These are phyloP conservation scores for Mohoua ochrocephala DNA, from an alignment of 2,113 vertebrate species.

Conservation along the genomic window DNA sequence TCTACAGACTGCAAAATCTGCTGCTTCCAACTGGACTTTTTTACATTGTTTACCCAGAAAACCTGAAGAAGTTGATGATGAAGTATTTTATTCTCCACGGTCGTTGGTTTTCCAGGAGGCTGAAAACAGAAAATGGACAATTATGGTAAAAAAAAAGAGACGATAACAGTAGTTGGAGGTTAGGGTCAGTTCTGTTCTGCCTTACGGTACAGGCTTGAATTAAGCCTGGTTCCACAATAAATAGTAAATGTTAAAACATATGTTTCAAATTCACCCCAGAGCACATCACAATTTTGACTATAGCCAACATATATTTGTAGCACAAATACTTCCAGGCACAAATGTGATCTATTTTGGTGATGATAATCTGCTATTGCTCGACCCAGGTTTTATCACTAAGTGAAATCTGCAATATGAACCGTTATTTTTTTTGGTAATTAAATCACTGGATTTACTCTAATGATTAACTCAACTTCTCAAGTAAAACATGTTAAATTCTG, in stretches of 20 bases:
- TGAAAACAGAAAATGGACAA: constrained; percentile 95
- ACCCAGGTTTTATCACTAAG: not conserved
- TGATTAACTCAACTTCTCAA: not conserved
- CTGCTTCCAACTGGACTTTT: constrained; percentile 89
- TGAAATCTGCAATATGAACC: not conserved
- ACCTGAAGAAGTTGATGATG: constrained; percentile 89
- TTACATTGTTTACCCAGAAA: constrained; percentile 91
- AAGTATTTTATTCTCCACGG: constrained; percentile 87
- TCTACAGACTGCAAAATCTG: constrained; percentile 81
- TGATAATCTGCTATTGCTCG: not conserved
- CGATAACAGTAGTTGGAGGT: not conserved
- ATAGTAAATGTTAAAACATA: not conserved
- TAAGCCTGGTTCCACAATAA: not conserved
- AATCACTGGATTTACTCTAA: not conserved
- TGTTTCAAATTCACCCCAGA: not conserved
- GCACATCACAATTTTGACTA: not conserved
- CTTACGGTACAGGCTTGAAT: not conserved
- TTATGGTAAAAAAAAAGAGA: constrained; percentile 77
- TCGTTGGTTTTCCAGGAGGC: constrained; percentile 90
- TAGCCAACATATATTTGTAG: not conserved
- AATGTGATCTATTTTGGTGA: not conserved
- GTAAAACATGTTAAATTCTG: not conserved
- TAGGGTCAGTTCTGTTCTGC: not conserved
- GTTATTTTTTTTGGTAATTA: not conserved
- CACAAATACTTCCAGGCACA: not conserved